Base-by-base conservation (phyloP, 2,888 invertebrate species). In the Heliconius charithonia region DNA sequence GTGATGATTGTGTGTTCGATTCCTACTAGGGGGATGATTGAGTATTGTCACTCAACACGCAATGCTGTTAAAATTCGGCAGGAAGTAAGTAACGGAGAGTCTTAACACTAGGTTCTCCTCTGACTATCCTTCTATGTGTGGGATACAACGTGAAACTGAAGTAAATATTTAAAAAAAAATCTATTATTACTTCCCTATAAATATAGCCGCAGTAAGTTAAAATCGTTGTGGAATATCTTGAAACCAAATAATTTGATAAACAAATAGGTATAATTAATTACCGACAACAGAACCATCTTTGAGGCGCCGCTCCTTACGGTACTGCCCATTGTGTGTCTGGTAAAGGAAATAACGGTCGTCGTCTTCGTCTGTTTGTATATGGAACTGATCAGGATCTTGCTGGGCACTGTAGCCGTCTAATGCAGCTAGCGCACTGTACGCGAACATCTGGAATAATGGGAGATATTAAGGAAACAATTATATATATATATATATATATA, bases 281-380 rank as follows among this genome's bases (percentile, higher is more conserved):
- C 98, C 98, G 83, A 98, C 96, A 74, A 98, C 98, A 4, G 98
- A 98, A 80, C 98, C 98, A 91, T 98, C 98, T 89, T 97, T 97
- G 13, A 98, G 95, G 74, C 98, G 95, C 88, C 98, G 97, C 89
- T 98, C 98, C 91, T 98, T 98, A 75, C 98, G 96, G 89, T 97
- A 98, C 91, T 98, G 98, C 1, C 98, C 98, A 88, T 97, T 98
- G 86, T 97, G 96, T 0, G 98, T 98, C 92, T 98, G 98, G 90
- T 97, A 98, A 83, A 97, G 96, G 95, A 98, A 98, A 94, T 97
- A 98, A 76, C 98, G 95, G 89, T 98, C 98, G 29, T 97, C 97
- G n/a, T 98, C 98, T 90, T 98, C 98, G 87, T 98, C 98, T 19
- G 98, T 98, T 93, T 98, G 98, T 85, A 98, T 98, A 95, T 98